Percentiles rank a stretch among this genome's conserved stretches.
These are phyloP conservation scores for Xylota segnis DNA, from an alignment of 2,888 invertebrate genomes.

Conservation along the genomic window DNA sequence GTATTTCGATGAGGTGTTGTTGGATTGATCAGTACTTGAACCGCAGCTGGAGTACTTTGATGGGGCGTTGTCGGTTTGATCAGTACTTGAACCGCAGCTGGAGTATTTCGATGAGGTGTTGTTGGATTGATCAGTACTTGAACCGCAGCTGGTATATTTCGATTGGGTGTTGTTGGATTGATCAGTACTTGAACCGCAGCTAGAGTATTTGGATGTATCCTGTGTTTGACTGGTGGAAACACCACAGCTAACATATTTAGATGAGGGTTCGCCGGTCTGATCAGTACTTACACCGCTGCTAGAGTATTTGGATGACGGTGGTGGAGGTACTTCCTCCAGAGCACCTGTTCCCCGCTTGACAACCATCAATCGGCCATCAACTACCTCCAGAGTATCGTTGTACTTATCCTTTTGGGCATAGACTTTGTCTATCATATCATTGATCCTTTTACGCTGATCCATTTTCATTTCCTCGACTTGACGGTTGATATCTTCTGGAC, in stretches of 20 bases:
- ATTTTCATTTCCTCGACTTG: conserved; percentile 78
- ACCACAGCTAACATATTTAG: conserved; percentile 43
- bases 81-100: too few relatives aligned
- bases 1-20: too few relatives aligned
- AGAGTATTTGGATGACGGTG: conserved; percentile 19
- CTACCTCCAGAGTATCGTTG: conserved; percentile 81
- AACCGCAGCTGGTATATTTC: conserved; percentile 38
- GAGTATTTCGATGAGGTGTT: conserved; percentile 2
- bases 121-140: conserved; percentile 36
- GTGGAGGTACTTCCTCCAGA: conserved; percentile 79
- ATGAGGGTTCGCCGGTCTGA: conserved; percentile 2
- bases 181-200: conserved; percentile 47
- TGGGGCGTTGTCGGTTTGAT: too few relatives aligned
- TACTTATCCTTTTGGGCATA: conserved; percentile 80
- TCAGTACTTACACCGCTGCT: conserved; percentile 45
- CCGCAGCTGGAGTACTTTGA: too few relatives aligned
- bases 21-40: too few relatives aligned
- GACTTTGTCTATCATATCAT: conserved; percentile 79
- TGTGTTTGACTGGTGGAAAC: conserved; percentile 33
- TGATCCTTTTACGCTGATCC: conserved; percentile 74
- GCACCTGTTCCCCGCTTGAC: conserved; percentile 80
- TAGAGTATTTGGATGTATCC: conserved; percentile 17
- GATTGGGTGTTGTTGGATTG: conserved; percentile 3
- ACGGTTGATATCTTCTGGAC: conserved; percentile 77
- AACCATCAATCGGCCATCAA: conserved; percentile 81